Base-by-base conservation (phyloP, 2,113 vertebrate genomes). In the Chionomys nivalis region DNA sequence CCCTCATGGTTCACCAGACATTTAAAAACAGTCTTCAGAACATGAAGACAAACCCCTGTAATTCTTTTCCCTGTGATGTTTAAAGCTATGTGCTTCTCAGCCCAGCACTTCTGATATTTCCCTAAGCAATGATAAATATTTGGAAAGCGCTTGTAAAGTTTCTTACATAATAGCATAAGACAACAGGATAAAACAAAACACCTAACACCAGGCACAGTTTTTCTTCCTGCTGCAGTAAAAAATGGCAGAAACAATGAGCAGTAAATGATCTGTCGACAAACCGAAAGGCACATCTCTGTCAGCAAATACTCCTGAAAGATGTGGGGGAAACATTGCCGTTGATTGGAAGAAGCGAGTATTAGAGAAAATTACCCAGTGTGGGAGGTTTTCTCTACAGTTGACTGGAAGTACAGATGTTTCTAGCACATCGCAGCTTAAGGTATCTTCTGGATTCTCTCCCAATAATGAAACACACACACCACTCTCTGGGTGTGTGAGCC, bases 121-220 rank as follows among this genome's bases (percentile, higher is more conserved):
- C 92, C 86, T 87, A 93, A 95, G 96, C 96, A 77, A 66, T 75
- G 88, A 96, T 95, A 97, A 97, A 97, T 97, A 98, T 97, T 95
- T 96, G 94, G 94, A 95, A 96, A 95, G 83, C 93, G 65, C 87
- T 94, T 93, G 76, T 85, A 75, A 96, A 96, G 86, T 96, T 93
- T 85, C 94, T 94, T 91, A 66, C 92, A 23, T 97, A 92, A 97
- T 33, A 73, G 70, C 83, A 2, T 31, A 63, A 96, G 68, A 91
- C 77, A 72, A 72, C 93, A 95, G 39, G 49, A 52, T 13, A 58
- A 93, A 77, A 44, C 76, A 89, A 58, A 52, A 39, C 63, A 96
- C 52, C 93, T 90, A 87, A 68, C 89, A 77, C 31, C 55, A 81
- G 90, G 95, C 94, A 93, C 85, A 86, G 52, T 96, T 86, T 66